Percentiles rank a stretch among this genome's conserved stretches.
Conservation (phyloP, 2,888 invertebrate species). For the Seladonia tumulorum region DNA sequence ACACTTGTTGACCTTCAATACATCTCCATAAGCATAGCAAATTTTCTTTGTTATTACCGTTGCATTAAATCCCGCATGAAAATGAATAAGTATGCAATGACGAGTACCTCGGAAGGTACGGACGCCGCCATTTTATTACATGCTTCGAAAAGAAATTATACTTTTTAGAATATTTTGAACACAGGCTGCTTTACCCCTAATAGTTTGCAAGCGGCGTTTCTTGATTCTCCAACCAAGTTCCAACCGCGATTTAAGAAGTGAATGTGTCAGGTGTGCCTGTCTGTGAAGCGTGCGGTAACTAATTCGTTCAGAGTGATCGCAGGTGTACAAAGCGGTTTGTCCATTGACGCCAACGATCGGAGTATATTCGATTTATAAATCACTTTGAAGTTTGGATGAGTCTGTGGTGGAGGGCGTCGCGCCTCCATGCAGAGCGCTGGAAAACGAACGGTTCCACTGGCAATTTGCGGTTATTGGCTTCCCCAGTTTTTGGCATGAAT, state of each 20-base stretch:
- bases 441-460: conserved; percentile 47
- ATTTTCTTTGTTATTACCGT: too few species aligned
- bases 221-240: neutral
- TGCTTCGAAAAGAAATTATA: too few species aligned
- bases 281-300: neutral
- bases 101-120: too few species aligned
- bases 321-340: conserved; percentile 45
- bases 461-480: conserved; percentile 61
- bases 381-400: conserved; percentile 56
- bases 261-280: neutral
- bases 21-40: too few species aligned
- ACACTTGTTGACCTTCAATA: too few species aligned
- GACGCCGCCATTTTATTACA: too few species aligned
- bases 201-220: neutral
- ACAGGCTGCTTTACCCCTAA: too few species aligned
- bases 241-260: neutral
- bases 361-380: conserved; percentile 59
- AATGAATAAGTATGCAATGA: too few species aligned
- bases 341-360: conserved; percentile 29
- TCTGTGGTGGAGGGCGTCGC: conserved; percentile 30
- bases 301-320: conserved; percentile 35
- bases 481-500: conserved; percentile 38
- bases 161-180: too few species aligned
- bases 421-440: conserved; percentile 25
- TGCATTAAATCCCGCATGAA: too few species aligned